phyloP scores from a whole-genome alignment of 2,797 vertebrate genomes.

The Microchirus variegatus region DNA sequence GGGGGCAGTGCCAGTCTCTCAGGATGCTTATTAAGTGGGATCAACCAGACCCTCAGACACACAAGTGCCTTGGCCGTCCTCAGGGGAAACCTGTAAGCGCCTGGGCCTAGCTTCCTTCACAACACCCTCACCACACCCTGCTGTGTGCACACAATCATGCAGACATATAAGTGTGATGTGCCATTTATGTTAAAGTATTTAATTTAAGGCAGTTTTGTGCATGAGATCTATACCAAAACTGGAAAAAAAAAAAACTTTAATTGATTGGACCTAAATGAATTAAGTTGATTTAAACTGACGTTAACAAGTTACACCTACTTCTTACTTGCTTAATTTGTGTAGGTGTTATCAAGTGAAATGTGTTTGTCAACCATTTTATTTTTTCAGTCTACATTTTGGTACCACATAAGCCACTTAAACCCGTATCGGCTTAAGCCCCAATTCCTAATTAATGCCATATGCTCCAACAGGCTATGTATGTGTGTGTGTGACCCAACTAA shows the following conservation, averaged over 20 bases:
- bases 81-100: slow-evolving; percentile 57
- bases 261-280: too few species aligned
- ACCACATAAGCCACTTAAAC: neutral
- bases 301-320: too few species aligned
- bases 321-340: neutral
- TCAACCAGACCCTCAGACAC: slow-evolving; percentile 75
- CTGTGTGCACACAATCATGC: slow-evolving; percentile 3
- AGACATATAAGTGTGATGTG: neutral
- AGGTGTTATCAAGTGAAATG: too few species aligned
- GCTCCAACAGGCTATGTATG: slow-evolving; percentile 57
- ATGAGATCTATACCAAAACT: neutral
- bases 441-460: slow-evolving; percentile 56
- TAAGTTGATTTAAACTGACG: too few species aligned
- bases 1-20: slow-evolving; percentile 79
- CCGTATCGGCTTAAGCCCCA: slow-evolving; percentile 12
- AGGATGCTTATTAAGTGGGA: slow-evolving; percentile 82
- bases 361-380: too few species aligned
- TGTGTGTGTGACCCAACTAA: slow-evolving; percentile 64
- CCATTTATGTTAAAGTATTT: slow-evolving; percentile 1
- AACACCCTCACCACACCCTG: slow-evolving; percentile 11
- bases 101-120: slow-evolving; percentile 40
- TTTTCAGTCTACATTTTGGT: neutral
- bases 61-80: slow-evolving; percentile 71
- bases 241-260: too few species aligned
- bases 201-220: neutral